Evolutionary conservation across 2,888 invertebrate species (phyloP).

Genomic region (Xestia c-nigrum): DNA sequence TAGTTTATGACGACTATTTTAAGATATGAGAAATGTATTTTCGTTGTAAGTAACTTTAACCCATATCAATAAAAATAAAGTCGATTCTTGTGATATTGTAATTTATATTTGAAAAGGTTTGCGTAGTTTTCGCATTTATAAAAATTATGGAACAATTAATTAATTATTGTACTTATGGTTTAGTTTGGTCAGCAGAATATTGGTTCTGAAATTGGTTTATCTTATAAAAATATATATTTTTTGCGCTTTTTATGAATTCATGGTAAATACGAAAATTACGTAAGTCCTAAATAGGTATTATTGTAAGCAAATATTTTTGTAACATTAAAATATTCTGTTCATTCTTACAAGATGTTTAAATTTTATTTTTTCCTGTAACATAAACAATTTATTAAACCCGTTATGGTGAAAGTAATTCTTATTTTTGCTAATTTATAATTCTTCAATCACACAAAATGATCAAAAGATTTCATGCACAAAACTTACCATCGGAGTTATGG

Average conservation of each 20-base stretch:
- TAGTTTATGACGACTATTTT: constrained; percentile 14
- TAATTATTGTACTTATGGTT: too few species aligned
- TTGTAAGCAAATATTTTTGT: constrained; percentile 57
- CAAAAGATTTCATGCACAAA: not conserved
- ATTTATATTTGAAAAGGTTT: constrained; percentile 19
- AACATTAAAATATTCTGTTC: constrained; percentile 38
- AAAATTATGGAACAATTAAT: not conserved
- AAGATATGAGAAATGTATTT: constrained; percentile 5
- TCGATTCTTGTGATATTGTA: constrained; percentile 51
- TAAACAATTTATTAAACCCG: not conserved
- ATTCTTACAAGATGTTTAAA: constrained; percentile 1
- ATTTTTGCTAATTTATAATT: not conserved
- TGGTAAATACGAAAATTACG: constrained; percentile 36
- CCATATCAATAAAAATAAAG: constrained; percentile 23
- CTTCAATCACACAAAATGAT: not conserved
- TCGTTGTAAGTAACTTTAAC: not conserved
- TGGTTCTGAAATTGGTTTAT: not conserved
- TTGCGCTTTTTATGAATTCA: not conserved
- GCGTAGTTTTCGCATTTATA: constrained; percentile 45
- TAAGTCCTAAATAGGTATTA: constrained; percentile 21
- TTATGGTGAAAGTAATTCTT: not conserved
- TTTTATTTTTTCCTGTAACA: not conserved
- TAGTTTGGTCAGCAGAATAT: not conserved
- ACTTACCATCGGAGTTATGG: too few species aligned
- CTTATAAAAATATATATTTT: not conserved